Conservation (phyloP, 2,797 vertebrate genomes). For the Pogonophryne albipinna region DNA sequence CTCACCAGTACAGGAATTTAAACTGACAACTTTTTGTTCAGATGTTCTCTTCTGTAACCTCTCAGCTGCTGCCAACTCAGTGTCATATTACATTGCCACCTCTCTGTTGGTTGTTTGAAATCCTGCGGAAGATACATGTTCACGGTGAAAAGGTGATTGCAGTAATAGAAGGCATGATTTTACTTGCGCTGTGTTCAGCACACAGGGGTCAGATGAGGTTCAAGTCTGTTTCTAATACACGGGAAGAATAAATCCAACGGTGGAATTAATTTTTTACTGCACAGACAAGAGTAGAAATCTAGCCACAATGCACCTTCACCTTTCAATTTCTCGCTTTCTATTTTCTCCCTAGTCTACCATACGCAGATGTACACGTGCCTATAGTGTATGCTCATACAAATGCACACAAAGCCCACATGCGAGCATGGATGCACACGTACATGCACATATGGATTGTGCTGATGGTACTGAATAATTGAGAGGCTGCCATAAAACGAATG, state of each 20-base stretch:
- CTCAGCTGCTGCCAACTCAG: constrained; percentile 40
- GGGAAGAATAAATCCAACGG: constrained; percentile 35
- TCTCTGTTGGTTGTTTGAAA: constrained; percentile 35
- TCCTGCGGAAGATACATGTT: constrained; percentile 29
- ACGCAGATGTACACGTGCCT: neutral
- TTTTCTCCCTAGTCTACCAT: constrained; percentile 16
- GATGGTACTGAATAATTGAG: constrained; percentile 79
- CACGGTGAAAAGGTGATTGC: constrained; percentile 28
- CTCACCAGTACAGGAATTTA: constrained; percentile 28
- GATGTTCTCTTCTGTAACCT: constrained; percentile 34
- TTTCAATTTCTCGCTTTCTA: constrained; percentile 32
- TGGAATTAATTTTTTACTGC: constrained; percentile 38
- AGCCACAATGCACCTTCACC: constrained; percentile 14
- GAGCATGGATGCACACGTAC: constrained; percentile 8
- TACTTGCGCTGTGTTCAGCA: constrained; percentile 21
- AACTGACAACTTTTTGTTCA: constrained; percentile 36
- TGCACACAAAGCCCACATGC: neutral
- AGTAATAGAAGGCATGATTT: constrained; percentile 42
- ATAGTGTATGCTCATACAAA: constrained; percentile 12
- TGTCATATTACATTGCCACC: constrained; percentile 37
- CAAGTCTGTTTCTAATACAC: constrained; percentile 36
- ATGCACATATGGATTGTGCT: constrained; percentile 60
- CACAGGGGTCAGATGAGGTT: constrained; percentile 41
- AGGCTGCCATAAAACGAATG: constrained; percentile 70
- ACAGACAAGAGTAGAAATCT: constrained; percentile 44